These are phyloP conservation scores for Phrynocephalus versicolor DNA, from an alignment of 2,113 vertebrate species.

Conservation along the genomic window DNA sequence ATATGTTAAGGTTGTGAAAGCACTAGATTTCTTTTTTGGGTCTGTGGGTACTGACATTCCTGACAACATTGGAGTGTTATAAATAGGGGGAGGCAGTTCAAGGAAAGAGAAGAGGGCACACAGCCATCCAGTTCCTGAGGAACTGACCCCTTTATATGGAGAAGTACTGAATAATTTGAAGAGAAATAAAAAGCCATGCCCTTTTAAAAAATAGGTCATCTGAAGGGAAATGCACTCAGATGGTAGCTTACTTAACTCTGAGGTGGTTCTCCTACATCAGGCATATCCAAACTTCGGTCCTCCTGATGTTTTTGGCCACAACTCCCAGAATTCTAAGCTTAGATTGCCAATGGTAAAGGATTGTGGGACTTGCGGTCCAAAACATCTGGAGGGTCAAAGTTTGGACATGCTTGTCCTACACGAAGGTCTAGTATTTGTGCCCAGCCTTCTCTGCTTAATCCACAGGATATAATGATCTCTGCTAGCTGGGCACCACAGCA, in stretches of 20 bases:
- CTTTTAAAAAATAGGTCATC: not conserved
- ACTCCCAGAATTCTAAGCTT: no score
- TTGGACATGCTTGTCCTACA: not conserved
- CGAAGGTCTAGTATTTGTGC: no score
- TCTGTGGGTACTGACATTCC: not conserved
- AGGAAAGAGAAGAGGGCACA: constrained; percentile 17
- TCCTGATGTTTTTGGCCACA: no score
- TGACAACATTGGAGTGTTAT: constrained; percentile 7
- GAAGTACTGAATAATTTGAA: constrained; percentile 16
- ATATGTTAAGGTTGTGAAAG: not conserved
- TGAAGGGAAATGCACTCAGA: not conserved
- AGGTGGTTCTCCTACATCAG: not conserved
- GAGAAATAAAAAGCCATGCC: not conserved
- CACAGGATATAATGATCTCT: no score
- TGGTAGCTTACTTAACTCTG: not conserved
- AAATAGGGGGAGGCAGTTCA: fast-evolving
- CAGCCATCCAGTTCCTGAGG: not conserved
- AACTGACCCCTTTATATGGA: constrained; percentile 2
- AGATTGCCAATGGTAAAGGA: no score
- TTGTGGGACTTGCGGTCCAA: no score
- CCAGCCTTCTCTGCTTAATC: no score
- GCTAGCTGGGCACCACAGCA: no score
- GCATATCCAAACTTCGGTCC: no score
- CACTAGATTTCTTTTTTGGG: not conserved
- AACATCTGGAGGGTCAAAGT: no score